These are phyloP conservation scores for Hydrotaea diabolus DNA, from an alignment of 2,888 invertebrate genomes.

Conservation along the genomic window DNA sequence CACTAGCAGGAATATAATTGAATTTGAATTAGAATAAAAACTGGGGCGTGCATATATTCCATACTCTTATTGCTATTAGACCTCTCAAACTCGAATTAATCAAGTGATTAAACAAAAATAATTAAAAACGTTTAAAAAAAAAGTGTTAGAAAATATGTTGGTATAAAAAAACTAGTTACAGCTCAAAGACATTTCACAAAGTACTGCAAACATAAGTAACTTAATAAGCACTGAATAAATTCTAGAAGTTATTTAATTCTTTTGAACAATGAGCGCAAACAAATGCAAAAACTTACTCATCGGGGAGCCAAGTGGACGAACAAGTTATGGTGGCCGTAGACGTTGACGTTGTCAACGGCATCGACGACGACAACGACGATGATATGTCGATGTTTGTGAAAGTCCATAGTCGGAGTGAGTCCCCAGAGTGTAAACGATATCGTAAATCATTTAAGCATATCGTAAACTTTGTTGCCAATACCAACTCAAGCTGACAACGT, in stretches of 20 bases:
- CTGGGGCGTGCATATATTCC: too few species aligned
- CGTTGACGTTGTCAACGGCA: background rate
- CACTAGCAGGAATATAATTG: too few species aligned
- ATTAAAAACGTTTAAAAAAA: too few species aligned
- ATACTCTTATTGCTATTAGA: too few species aligned
- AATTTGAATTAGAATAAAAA: too few species aligned
- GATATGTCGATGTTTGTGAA: constrained; percentile 28
- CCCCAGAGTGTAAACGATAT: constrained; percentile 55
- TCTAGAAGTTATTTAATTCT: too few species aligned
- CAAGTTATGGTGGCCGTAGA: background rate
- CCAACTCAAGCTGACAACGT: constrained; percentile 54
- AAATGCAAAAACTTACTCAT: background rate
- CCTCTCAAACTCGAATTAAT: too few species aligned
- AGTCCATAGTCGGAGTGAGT: constrained; percentile 1
- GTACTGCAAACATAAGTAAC: too few species aligned
- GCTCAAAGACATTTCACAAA: background rate
- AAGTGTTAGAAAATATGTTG: too few species aligned
- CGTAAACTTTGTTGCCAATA: constrained; percentile 17
- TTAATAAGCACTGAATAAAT: too few species aligned
- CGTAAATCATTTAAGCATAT: constrained; percentile 63
- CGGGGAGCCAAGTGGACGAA: background rate
- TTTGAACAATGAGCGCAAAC: background rate
- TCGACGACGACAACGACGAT: background rate
- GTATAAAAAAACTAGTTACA: too few species aligned
- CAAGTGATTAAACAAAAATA: too few species aligned